Conservation (phyloP, 2,797 vertebrate species). For the Ptychobarbus kaznakovi region DNA sequence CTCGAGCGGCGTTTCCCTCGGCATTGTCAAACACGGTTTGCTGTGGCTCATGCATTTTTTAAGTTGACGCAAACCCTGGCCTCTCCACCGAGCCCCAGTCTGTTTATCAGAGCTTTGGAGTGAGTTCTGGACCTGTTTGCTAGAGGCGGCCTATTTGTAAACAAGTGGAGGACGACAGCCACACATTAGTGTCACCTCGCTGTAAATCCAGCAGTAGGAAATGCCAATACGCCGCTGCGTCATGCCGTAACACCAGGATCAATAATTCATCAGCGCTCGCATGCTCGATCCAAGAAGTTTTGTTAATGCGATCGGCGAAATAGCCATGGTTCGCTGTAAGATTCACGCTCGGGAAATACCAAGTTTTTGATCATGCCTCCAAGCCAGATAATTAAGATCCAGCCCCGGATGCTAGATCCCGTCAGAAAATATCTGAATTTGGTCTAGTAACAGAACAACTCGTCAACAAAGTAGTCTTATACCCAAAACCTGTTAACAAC, state of each 20-base stretch:
- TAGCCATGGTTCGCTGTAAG: conserved; percentile 61
- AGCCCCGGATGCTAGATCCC: neutral
- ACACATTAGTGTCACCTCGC: conserved; percentile 83
- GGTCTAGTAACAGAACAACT: neutral
- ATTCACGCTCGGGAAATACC: conserved; percentile 71
- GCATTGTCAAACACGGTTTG: conserved; percentile 71
- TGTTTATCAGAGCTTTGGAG: conserved; percentile 73
- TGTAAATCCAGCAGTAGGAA: conserved; percentile 81
- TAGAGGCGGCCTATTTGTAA: conserved; percentile 83
- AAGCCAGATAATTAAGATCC: neutral
- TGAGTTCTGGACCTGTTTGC: conserved; percentile 75
- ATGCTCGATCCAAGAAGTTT: conserved; percentile 76
- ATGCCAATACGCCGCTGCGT: conserved; percentile 78
- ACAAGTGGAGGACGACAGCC: conserved; percentile 79
- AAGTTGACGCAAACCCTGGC: conserved; percentile 65
- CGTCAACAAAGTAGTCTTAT: neutral
- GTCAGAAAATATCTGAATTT: neutral
- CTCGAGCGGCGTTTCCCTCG: conserved; percentile 75
- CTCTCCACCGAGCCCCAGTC: conserved; percentile 32
- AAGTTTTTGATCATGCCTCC: no score
- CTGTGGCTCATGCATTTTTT: conserved; percentile 88
- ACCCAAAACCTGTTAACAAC: neutral
- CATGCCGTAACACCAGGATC: conserved; percentile 74
- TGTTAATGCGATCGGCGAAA: conserved; percentile 65
- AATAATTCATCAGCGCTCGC: conserved; percentile 84